Evolutionary conservation across 2,797 vertebrate genomes (phyloP), one percentile per base, ranked within the genome.

Genomic region (Tachyglossus aculeatus): DNA sequence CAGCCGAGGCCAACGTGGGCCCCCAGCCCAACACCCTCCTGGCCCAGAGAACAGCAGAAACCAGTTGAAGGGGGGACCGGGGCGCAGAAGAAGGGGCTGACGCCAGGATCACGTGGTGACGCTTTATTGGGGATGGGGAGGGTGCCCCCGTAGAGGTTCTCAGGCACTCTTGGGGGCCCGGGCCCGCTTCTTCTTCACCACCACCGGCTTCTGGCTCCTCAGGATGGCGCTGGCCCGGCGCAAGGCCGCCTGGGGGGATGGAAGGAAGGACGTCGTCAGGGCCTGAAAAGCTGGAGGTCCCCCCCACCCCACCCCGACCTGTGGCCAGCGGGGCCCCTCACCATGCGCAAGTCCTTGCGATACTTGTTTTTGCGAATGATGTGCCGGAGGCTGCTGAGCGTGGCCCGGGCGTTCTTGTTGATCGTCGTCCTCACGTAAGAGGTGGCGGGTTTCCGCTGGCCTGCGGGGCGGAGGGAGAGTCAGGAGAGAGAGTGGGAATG

Each of bases 171-270:
- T 98, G 72, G 95, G 57, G 61, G 95, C 91, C 67, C 95, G 94
- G 70, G 95, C 87, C 43, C 95, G 92, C 90, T 96, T 96, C 94
- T 97, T 96, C 80, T 95, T 96, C 36, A 96, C 94, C 86, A 96
- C 94, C 75, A 97, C 95, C 2, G 96, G 96, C 89, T 97, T 97
- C 93, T 97, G 96, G 85, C 96, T 97, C 81, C 90, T 96, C 89
- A 97, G 91, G 78, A 97, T 96, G 78, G 96, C 96, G 1, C 96
- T 96, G 70, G 95, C 95, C 67, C 96, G 94, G 75, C 96, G 95
- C 83, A 98, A 92, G 47, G 95, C 95, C 16, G 95, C 95, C 96
- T 96, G 72, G 1, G 19, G 58, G 44, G 32, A 0, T 53, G 6
- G 57, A 1, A 40, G 24, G 18, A 5, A 15, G 22, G 50, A 13